Evolutionary conservation across 2,888 invertebrate species (phyloP), one percentile per base, ranked within the genome.

Genomic region (Agonum fuliginosum): DNA sequence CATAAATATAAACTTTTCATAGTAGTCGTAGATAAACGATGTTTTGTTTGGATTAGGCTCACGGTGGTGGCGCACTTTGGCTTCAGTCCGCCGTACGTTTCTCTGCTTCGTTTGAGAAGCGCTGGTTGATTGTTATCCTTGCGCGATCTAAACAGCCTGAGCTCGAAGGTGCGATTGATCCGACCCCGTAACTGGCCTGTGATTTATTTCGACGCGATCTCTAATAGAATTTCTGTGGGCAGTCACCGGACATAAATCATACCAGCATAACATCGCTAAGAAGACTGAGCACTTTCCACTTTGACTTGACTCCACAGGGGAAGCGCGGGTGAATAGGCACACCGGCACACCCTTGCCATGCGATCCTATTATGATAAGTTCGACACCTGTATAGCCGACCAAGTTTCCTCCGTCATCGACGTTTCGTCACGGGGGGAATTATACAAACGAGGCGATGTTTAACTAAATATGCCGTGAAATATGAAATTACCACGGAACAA

Each of bases 301-400:
- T n/a, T n/a, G n/a, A n/a, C n/a, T 46, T 46, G 14, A 17, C 46
- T 46, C 17, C 12, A 12, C 46, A 46, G 17, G 46, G 46, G 46
- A 46, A 17, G 46, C 12, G 46, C 46, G 46, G 17, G 17, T 17
- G 17, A 46, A 17, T 3, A 8, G 30, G 20, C 58, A 54, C 73
- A 37, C 73, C 71, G 46, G 65, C 74, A 10, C 58, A 30, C 30
- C 30, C 30, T 30, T 8, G 6, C 17, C 5, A 17, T 14, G 62
- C 85, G 85, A 86, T 86, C 84, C 85, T 84, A 85, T 86, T 85
- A 85, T 84, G 85, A 85, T 85, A 85, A 85, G 83, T 84, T 86
- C 83, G 85, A 84, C 86, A 86, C 85, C 85, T 86, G 85, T 85
- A 30, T 62, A 46, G 8, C 83, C 83, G 24, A 51, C 20, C 10